Evolutionary conservation across 2,113 vertebrate species (phyloP), one percentile per base, ranked within the genome.

Genomic region (Sinocyclocheilus maitianheensis): DNA sequence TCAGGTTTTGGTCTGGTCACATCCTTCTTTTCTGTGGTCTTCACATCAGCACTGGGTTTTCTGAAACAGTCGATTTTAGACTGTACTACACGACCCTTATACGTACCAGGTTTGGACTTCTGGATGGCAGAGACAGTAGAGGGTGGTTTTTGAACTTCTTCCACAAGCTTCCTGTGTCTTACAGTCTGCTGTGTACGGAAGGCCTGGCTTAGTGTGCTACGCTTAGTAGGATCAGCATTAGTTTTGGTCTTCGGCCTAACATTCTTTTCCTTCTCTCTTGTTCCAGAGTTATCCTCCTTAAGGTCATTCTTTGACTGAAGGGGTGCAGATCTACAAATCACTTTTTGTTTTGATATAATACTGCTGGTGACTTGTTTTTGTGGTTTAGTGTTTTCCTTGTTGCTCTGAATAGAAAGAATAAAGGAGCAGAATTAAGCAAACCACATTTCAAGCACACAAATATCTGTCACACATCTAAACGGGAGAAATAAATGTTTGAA

Each of bases 31-130:
- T 86, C 87, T 0, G 51, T 88, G 0, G 60, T 88, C 2, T 18
- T 87, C 10, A 91, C 88, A 0, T 46, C 87, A 78, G 81, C 81
- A n/a, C 84, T 74, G 46, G 93, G 88, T 89, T 95, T 97, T 92
- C 97, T 92, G 89, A 98, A 97, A 10, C 97, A 96, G 81, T 97
- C 96, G 30, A 99, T 91, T 91, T 98, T 99, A 22, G 98, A 98
- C 76, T 95, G 94, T 30, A 99, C 90, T 77, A 98, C 91, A 82
- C 91, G 96, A 62, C 97, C 97, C 91, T 95, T 96, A 58, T 98
- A 99, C 30, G 93, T 93, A 53, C 98, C 97, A 14, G 93, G 95
- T 3, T 93, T 90, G 58, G 91, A 88, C 89, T 94, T 98, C 13
- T 89, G 62, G 3, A 60, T 30, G 24, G 51, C 51, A 34, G 76